Conservation (phyloP, 2,113 vertebrate genomes). For the Brienomyrus longianalis region DNA sequence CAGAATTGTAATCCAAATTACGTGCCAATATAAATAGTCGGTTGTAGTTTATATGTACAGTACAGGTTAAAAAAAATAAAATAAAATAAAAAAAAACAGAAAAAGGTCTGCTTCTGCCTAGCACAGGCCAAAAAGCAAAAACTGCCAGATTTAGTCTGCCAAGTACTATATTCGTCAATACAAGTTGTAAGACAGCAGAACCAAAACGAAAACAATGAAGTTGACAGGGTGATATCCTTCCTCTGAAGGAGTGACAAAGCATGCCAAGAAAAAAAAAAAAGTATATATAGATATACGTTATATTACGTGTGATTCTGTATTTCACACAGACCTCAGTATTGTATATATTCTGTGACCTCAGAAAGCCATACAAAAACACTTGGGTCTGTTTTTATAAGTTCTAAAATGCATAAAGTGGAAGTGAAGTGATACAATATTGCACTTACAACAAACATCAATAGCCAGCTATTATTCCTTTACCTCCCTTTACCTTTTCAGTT, state of each 20-base stretch:
- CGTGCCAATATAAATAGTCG: conserved; percentile 31
- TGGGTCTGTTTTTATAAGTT: neutral
- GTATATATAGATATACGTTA: neutral
- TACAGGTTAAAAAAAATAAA: conserved; percentile 5
- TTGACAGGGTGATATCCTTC: neutral
- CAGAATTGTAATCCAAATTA: conserved; percentile 29
- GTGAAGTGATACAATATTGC: conserved; percentile 60
- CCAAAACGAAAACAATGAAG: neutral
- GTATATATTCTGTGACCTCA: neutral
- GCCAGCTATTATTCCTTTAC: conserved; percentile 43
- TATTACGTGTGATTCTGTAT: neutral
- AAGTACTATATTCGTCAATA: neutral
- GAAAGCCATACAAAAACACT: neutral
- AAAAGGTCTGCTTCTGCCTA: conserved; percentile 16
- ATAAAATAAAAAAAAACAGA: conserved; percentile 13
- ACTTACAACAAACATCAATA: conserved; percentile 56
- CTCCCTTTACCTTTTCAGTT: conserved; percentile 10
- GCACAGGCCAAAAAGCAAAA: neutral
- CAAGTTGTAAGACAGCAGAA: neutral
- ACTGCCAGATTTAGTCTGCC: neutral
- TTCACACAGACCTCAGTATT: neutral
- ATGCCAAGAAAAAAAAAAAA: neutral
- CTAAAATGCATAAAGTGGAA: conserved; percentile 31
- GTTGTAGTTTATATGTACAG: conserved; percentile 21
- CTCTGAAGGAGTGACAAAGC: neutral